Base-by-base conservation (phyloP, 2,113 vertebrate species). In the Paramisgurnus dabryanus region DNA sequence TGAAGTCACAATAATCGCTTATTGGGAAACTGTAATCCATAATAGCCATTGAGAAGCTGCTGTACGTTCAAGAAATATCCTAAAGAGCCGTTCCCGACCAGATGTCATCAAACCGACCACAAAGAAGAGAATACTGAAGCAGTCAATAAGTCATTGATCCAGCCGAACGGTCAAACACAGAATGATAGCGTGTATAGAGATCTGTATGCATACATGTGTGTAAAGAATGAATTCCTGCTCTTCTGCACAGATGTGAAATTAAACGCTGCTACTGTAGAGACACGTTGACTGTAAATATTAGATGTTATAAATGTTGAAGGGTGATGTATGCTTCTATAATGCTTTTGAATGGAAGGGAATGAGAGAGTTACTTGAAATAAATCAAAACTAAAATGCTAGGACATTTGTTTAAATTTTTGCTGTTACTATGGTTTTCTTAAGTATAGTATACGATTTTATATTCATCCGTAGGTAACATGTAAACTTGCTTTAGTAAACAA, bases 31-130 rank as follows among this genome's bases (percentile, higher is more conserved):
- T 86, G 89, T 91, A 93, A 94, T 95, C 93, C 91, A 92, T 94
- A 94, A 92, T 92, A 93, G 93, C 92, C 43, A 93, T 94, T 93
- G 93, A 93, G 93, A 93, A 91, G 86, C 93, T 90, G 93, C 87
- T 94, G 92, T 93, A 93, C 94, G 93, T 93, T 93, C 90, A 93
- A 92, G 92, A 92, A 92, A 91, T 92, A 94, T 94, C 93, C 94
- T 92, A 92, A 34, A 75, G 43, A 47, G 7, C 47, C 18, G 17
- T 64, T 75, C 41, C 58, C 64, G 58, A 18, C 13, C 58, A 75
- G 72, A 58, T 75, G 72, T 75, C 58, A 64, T 75, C 40, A 75
- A 75, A 49, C 91, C 93, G 93, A 92, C 93, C 94, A 94, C 95
- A 95, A 92, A 94, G 93, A 93, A 90, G 90, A 93, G 89, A 93